These are phyloP conservation scores for Callimorpha dominula DNA, from an alignment of 2,888 invertebrate species.

Conservation along the genomic window DNA sequence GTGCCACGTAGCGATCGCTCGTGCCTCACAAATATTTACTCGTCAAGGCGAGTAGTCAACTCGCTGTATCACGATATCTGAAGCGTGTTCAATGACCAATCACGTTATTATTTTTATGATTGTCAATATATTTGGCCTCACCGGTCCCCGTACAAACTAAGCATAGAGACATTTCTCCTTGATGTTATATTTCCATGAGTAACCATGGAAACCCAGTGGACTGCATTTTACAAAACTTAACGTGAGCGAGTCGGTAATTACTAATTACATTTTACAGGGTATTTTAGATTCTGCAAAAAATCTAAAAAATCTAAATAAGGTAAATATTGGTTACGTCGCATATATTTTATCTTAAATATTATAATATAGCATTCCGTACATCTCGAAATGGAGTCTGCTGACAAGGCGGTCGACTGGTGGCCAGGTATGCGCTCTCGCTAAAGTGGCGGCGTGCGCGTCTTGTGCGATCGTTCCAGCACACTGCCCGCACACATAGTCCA, in stretches of 20 bases:
- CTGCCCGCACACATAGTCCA: constrained; percentile 17
- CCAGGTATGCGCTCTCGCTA: constrained; percentile 53
- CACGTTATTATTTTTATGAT: not conserved
- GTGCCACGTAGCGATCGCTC: not conserved
- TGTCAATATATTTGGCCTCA: not conserved
- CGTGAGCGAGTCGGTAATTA: no score
- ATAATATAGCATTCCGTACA: not conserved
- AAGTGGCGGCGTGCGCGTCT: constrained; percentile 13
- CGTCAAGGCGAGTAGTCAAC: not conserved
- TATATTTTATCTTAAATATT: not conserved
- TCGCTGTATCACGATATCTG: not conserved
- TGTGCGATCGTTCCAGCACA: constrained; percentile 26
- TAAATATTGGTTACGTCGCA: not conserved
- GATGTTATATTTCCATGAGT: not conserved
- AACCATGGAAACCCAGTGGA: not conserved
- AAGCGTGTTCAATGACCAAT: not conserved
- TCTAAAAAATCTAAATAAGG: not conserved
- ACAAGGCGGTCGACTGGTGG: constrained; percentile 26
- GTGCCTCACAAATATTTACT: not conserved
- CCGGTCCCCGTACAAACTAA: not conserved
- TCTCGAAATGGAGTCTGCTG: not conserved
- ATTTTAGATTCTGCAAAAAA: not conserved
- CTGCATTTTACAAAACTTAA: no score
- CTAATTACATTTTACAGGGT: no score
- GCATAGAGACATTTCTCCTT: not conserved